Percentiles rank a stretch among this genome's conserved stretches.
phyloP scores from a whole-genome alignment of 1,140 invertebrate species.

The Schlechtendalia chinensis region DNA sequence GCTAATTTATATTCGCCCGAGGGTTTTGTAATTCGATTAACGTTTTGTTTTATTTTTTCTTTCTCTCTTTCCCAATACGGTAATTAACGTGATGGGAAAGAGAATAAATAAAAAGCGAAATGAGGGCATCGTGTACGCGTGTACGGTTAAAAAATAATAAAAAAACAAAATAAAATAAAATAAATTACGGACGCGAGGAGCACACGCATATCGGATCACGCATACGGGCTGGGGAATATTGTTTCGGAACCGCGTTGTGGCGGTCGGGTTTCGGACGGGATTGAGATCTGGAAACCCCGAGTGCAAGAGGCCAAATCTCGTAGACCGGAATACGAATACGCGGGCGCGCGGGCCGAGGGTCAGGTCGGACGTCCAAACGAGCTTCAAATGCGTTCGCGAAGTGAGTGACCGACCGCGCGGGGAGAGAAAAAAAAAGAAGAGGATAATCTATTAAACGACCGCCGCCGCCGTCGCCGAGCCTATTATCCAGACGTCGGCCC shows the following conservation, averaged over 20 bases:
- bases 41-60: no score
- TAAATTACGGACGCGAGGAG: background rate
- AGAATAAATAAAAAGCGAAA: background rate
- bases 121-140: background rate
- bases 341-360: background rate
- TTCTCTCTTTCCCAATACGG: no score
- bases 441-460: constrained; percentile 46
- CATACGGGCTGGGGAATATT: constrained; percentile 15
- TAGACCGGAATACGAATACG: background rate
- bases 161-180: background rate
- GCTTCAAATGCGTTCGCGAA: constrained; percentile 46
- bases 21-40: constrained; percentile 49
- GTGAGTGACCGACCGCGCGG: constrained; percentile 9
- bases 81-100: constrained; percentile 14
- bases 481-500: constrained; percentile 35
- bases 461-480: background rate
- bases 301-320: constrained; percentile 1
- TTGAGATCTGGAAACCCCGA: no score
- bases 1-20: constrained; percentile 42
- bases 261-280: no score
- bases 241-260: background rate
- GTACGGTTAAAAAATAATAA: no score
- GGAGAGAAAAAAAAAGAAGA: constrained; percentile 6
- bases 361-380: constrained; percentile 30
- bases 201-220: constrained; percentile 35